Evolutionary conservation across 2,113 vertebrate genomes (phyloP), one percentile per base, ranked within the genome.

Genomic region (Dromaius novaehollandiae): DNA sequence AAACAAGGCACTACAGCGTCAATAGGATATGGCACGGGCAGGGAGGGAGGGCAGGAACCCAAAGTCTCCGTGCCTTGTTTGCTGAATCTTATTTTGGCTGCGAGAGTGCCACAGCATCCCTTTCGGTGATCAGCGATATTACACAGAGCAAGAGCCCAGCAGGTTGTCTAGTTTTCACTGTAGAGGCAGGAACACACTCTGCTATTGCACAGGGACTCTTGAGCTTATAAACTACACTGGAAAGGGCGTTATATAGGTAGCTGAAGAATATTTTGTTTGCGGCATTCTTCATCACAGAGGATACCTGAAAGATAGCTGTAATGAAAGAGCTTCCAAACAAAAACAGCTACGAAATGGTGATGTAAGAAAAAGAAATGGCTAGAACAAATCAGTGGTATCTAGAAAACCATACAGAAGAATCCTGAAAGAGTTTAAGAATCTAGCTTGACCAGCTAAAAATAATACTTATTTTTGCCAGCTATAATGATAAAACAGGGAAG

Each of bases 1-100:
- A 86, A 73, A 0, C 0, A 76, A 66, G 42, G 65, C 65, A 32
- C 42, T 30, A 20, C 20, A 14, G 7, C 10, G 3, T 44, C 66
- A 71, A 38, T 34, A 56, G 34, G 14, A 63, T 6, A 22, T 15
- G 13, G 7, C 3, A 14, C 3, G 4, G 3, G 17, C 4, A 40
- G 3, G 1, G 4, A n/a, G 19, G 50, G 18, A 73, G 4, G 19
- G 38, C 76, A 83, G 19, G 32, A 86, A 86, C 20, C 34, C 32
- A 19, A 21, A 6, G 30, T 6, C 11, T 61, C 38, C 48, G 8
- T 21, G 24, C 4, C 32, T 80, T 86, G 4, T 48, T 81, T 1
- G 1, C 38, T 86, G 5, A 11, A 18, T 55, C 3, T 63, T 28
- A 20, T 71, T 64, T 82, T 66, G 21, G 8, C 22, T 60, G 7